phyloP scores from a whole-genome alignment of 2,113 vertebrate species.

The Thalassoma bifasciatum region DNA sequence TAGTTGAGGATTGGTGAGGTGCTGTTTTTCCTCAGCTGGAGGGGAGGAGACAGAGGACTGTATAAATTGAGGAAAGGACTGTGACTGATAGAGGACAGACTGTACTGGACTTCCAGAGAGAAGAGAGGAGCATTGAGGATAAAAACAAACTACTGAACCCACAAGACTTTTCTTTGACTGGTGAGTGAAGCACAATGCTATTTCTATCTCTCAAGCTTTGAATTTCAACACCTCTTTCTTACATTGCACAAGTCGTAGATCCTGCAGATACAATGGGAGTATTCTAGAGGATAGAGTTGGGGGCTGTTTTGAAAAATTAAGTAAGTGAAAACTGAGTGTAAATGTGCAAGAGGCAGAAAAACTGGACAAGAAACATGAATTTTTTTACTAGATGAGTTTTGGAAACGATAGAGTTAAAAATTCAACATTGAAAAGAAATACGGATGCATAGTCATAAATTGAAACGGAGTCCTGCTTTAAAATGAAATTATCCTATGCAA shows the following conservation, averaged over 20 bases:
- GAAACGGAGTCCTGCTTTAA: no score
- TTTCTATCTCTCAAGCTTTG: not conserved
- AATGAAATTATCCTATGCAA: no score
- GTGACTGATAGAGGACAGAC: conserved; percentile 25
- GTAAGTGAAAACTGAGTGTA: no score
- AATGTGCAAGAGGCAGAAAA: no score
- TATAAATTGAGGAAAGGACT: conserved; percentile 66
- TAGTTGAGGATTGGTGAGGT: conserved; percentile 32
- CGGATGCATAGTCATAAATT: no score
- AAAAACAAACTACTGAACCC: not conserved
- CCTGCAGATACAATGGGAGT: not conserved
- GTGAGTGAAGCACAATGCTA: conserved; percentile 58
- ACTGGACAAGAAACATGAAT: no score
- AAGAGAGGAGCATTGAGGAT: not conserved
- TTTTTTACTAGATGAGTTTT: no score
- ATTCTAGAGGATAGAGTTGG: not conserved
- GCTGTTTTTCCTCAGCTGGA: conserved; percentile 64
- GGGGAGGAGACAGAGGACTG: conserved; percentile 41
- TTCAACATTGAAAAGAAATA: no score
- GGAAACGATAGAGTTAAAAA: no score
- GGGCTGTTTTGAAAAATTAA: no score
- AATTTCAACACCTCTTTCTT: not conserved
- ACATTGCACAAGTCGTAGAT: not conserved
- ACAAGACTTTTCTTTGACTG: conserved; percentile 20
- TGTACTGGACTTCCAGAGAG: conserved; percentile 17